A percentile compares a stretch with the other conserved stretches of the same genome.
Evolutionary conservation across 1,140 invertebrate genomes (phyloP).

Genomic region (Heliconius hermathena): DNA sequence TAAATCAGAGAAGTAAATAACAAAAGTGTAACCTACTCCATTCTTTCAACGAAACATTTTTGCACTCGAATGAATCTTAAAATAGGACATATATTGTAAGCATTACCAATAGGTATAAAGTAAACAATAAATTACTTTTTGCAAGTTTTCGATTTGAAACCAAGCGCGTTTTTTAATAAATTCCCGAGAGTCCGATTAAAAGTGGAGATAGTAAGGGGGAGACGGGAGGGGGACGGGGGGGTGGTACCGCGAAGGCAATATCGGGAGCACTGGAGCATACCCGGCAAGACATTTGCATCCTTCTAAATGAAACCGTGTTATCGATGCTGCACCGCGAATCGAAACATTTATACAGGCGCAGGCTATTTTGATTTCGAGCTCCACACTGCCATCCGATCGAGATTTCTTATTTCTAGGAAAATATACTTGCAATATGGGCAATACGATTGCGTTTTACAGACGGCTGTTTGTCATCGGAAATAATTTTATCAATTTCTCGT

Average conservation of each 20-base stretch:
- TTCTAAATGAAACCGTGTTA: constrained; percentile 71
- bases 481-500: constrained; percentile 18
- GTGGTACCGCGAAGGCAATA: constrained; percentile 57
- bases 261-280: constrained; percentile 59
- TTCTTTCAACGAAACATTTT: too few species aligned
- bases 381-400: constrained; percentile 28
- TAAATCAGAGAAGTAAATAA: too few species aligned
- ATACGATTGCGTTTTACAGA: constrained; percentile 2
- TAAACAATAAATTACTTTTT: constrained; percentile 31
- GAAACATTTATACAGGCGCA: constrained; percentile 36
- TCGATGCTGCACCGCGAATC: constrained; percentile 61
- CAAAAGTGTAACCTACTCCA: too few species aligned
- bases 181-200: constrained; percentile 66
- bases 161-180: constrained; percentile 68
- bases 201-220: constrained; percentile 61
- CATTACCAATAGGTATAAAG: background rate
- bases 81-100: background rate
- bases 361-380: constrained; percentile 38
- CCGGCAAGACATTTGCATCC: constrained; percentile 70
- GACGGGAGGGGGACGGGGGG: constrained; percentile 24
- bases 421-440: constrained; percentile 24
- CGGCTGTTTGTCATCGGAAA: constrained; percentile 18
- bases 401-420: constrained; percentile 29
- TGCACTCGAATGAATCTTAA: too few species aligned
- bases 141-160: constrained; percentile 48